Conservation (phyloP, 2,113 vertebrate genomes). For the Rhinolophus ferrumequinum region DNA sequence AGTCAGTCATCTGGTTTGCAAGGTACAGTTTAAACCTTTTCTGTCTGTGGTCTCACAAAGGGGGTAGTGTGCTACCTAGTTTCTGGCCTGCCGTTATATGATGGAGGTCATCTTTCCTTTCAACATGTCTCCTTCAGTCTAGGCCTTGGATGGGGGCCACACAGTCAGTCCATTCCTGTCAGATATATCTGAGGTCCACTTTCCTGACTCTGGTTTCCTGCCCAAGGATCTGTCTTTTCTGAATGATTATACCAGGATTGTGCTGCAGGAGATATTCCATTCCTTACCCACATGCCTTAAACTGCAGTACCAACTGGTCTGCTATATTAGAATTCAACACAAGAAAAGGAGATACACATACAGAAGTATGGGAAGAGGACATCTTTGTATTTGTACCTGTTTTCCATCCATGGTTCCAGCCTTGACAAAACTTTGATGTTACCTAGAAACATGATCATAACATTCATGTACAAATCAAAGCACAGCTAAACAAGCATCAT, state of each 20-base stretch:
- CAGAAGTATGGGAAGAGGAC: not conserved
- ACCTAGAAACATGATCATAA: conserved; percentile 43
- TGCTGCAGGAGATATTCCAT: not conserved
- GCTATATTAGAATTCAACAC: not conserved
- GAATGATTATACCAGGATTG: not conserved
- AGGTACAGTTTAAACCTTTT: not conserved
- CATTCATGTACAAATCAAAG: conserved; percentile 38
- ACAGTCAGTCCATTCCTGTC: not conserved
- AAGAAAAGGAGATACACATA: not conserved
- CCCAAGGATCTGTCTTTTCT: not conserved
- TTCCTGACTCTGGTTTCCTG: conserved; percentile 11
- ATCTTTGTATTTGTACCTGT: conserved; percentile 61
- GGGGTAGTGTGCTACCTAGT: not conserved
- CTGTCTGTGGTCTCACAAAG: not conserved
- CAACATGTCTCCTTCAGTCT: not conserved
- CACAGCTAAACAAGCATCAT: conserved; percentile 57
- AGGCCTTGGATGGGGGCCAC: not conserved
- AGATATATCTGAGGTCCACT: not conserved
- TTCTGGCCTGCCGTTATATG: not conserved
- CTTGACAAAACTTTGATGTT: conserved; percentile 47
- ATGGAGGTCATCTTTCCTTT: not conserved
- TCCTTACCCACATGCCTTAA: not conserved
- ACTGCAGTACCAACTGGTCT: not conserved
- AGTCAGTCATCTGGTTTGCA: not conserved
- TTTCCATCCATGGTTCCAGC: not conserved